Evolutionary conservation across 2,797 vertebrate genomes (phyloP).

Genomic region (Hozukius guyotensis): DNA sequence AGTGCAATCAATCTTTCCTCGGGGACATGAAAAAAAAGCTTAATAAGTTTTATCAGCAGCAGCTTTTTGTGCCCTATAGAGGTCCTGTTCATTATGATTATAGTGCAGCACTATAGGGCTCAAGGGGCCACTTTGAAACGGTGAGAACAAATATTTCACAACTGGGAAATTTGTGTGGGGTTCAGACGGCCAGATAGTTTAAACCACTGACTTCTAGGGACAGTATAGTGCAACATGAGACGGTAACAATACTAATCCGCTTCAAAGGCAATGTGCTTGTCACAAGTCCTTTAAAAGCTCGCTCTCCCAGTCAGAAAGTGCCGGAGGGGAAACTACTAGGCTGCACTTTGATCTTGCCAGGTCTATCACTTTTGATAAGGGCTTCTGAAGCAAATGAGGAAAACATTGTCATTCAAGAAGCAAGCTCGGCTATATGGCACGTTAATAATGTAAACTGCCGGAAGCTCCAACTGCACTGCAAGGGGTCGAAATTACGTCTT

Average conservation of each 20-base stretch:
- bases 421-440: slow-evolving; percentile 23
- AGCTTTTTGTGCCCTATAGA: slow-evolving; percentile 53
- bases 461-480: slow-evolving; percentile 22
- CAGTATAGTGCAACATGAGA: slow-evolving; percentile 73
- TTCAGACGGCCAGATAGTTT: slow-evolving; percentile 44
- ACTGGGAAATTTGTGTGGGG: slow-evolving; percentile 60
- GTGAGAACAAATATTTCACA: slow-evolving; percentile 75
- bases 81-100: slow-evolving; percentile 63
- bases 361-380: slow-evolving; percentile 76
- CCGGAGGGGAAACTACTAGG: slow-evolving; percentile 66
- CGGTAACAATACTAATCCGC: slow-evolving; percentile 71
- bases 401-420: slow-evolving; percentile 68
- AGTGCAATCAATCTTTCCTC: slow-evolving; percentile 77
- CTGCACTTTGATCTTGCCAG: slow-evolving; percentile 78
- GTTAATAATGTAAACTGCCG: slow-evolving; percentile 52
- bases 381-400: slow-evolving; percentile 65
- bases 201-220: slow-evolving; percentile 57
- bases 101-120: slow-evolving; percentile 57
- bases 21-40: slow-evolving; percentile 63
- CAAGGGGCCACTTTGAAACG: slow-evolving; percentile 73
- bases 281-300: slow-evolving; percentile 73
- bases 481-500: slow-evolving; percentile 6
- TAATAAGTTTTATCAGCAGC: slow-evolving; percentile 69
- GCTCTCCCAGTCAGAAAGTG: slow-evolving; percentile 67
- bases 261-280: slow-evolving; percentile 80